A percentile compares a stretch with the other conserved stretches of the same genome.
phyloP scores from a whole-genome alignment of 2,797 vertebrate genomes.

The Pangasius sanitwongsei region DNA sequence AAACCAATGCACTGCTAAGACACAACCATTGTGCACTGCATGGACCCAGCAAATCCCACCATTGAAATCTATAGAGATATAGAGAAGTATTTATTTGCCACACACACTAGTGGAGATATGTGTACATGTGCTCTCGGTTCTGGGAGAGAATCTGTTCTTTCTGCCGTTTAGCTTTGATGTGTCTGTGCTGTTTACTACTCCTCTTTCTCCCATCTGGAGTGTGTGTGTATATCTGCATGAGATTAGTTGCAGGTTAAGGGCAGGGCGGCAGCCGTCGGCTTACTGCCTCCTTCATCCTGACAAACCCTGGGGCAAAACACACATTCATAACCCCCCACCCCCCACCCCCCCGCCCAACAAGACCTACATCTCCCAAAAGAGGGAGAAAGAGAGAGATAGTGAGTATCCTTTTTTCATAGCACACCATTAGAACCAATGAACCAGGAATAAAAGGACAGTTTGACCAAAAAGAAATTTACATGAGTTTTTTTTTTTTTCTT shows the following conservation, averaged over 20 bases:
- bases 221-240: slow-evolving; percentile 3
- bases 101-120: background rate
- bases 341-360: background rate
- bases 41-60: background rate
- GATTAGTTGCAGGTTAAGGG: slow-evolving; percentile 53
- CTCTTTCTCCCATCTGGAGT: background rate
- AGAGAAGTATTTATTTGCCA: background rate
- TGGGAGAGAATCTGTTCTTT: background rate
- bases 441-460: background rate
- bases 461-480: background rate
- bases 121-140: background rate
- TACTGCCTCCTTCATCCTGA: slow-evolving; percentile 24
- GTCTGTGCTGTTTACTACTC: background rate
- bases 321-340: background rate
- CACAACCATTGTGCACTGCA: too few relatives aligned
- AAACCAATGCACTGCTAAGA: background rate
- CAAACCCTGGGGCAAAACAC: slow-evolving; percentile 20
- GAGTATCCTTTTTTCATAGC: background rate
- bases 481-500: background rate
- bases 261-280: slow-evolving; percentile 22
- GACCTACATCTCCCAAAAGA: background rate
- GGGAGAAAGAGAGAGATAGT: background rate
- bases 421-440: background rate
- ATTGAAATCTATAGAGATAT: background rate
- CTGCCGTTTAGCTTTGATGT: background rate